A percentile compares a stretch with the other conserved stretches of the same genome.
Evolutionary conservation across 2,113 vertebrate genomes (phyloP).

Genomic region (Equus przewalskii): DNA sequence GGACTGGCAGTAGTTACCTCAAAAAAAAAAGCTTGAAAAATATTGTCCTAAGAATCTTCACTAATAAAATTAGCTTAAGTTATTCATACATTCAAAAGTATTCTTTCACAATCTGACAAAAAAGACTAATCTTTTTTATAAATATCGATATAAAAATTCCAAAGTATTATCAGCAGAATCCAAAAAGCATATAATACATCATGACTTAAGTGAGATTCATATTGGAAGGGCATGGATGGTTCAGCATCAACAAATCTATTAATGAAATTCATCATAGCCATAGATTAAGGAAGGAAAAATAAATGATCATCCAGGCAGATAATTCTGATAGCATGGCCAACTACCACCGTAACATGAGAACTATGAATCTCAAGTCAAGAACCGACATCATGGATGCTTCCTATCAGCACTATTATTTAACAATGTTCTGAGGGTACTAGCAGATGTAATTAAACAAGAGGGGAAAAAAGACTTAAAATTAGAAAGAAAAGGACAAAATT

Average conservation of each 20-base stretch:
- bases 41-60: neutral
- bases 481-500: conserved; percentile 12
- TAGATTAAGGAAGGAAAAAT: neutral
- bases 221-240: neutral
- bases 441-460: neutral
- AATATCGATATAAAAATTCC: neutral
- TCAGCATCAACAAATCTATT: conserved; percentile 3
- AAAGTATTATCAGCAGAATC: conserved; percentile 27
- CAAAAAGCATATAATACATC: neutral
- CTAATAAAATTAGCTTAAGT: conserved; percentile 48
- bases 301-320: neutral
- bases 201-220: conserved; percentile 12
- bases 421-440: neutral
- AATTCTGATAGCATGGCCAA: neutral
- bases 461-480: neutral
- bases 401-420: neutral
- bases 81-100: conserved; percentile 35
- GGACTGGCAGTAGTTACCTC: no score
- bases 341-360: neutral
- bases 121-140: neutral
- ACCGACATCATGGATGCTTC: neutral
- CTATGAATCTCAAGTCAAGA: neutral
- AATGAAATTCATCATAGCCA: neutral
- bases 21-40: neutral
- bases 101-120: conserved; percentile 48